These are phyloP conservation scores for Hololepta plana DNA, from an alignment of 2,888 invertebrate species.

Conservation along the genomic window DNA sequence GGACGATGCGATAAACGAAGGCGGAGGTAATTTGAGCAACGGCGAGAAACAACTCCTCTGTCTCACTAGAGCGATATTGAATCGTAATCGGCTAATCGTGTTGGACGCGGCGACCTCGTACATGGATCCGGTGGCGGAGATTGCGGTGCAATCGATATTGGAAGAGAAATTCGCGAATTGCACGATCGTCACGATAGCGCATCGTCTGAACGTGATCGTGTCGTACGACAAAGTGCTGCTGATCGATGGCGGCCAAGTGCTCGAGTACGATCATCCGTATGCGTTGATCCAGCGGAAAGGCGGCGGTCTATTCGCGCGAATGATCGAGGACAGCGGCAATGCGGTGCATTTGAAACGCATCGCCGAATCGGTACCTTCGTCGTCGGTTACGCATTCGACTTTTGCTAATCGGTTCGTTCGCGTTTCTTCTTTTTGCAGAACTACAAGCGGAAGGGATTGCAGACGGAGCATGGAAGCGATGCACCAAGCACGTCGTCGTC, in stretches of 20 bases:
- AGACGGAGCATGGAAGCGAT: no score
- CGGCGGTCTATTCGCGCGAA: neutral
- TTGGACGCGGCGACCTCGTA: constrained; percentile 42
- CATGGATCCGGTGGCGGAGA: constrained; percentile 39
- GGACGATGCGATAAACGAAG: constrained; percentile 46
- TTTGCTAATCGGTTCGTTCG: no score
- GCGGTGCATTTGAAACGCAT: no score
- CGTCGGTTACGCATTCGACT: no score
- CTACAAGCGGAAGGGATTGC: no score
- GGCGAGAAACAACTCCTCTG: constrained; percentile 70
- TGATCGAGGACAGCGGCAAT: constrained; percentile 2
- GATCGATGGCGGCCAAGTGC: constrained; percentile 55
- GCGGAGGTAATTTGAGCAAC: constrained; percentile 59
- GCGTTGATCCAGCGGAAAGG: constrained; percentile 28
- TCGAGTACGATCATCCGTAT: constrained; percentile 59
- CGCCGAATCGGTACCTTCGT: no score
- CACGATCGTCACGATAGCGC: constrained; percentile 45
- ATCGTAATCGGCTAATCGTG: constrained; percentile 50
- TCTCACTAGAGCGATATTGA: constrained; percentile 57
- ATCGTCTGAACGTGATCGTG: constrained; percentile 45
- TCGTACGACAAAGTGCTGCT: constrained; percentile 49
- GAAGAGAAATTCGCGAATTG: constrained; percentile 32
- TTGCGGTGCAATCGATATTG: constrained; percentile 35
- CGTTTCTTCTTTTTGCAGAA: no score
- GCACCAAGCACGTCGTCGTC: no score